Percentiles rank a stretch among this genome's conserved stretches.
Conservation (phyloP, 1,140 invertebrate species). For the Mamestra configurata region DNA sequence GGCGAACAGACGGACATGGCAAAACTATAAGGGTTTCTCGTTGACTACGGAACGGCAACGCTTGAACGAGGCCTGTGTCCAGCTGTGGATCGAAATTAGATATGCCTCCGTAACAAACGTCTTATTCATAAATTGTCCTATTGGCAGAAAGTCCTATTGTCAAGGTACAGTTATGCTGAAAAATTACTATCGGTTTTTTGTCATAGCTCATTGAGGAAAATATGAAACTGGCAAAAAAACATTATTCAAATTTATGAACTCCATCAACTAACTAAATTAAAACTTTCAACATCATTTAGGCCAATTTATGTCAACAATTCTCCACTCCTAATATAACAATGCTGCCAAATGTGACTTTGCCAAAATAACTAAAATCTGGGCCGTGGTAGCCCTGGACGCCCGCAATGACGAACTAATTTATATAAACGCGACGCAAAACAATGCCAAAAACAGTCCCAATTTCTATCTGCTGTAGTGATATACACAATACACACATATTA, state of each 20-base stretch:
- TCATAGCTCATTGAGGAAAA: too few species aligned
- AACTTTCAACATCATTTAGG: conserved; percentile 4
- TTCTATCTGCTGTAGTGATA: conserved; percentile 16
- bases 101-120: too few species aligned
- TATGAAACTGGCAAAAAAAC: too few species aligned
- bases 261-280: not conserved
- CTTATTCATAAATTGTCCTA: too few species aligned
- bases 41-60: too few species aligned
- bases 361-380: conserved; percentile 29
- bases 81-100: too few species aligned
- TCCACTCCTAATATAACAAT: not conserved
- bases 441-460: conserved; percentile 36
- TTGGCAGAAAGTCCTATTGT: too few species aligned
- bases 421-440: conserved; percentile 35
- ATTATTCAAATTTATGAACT: not conserved
- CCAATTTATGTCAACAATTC: conserved; percentile 2
- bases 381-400: conserved; percentile 26
- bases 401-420: conserved; percentile 38
- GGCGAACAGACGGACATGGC: too few species aligned
- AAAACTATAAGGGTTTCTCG: too few species aligned
- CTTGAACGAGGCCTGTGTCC: too few species aligned
- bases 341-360: conserved; percentile 31
- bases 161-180: too few species aligned
- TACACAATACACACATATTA: not conserved
- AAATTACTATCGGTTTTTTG: too few species aligned